Evolutionary conservation across 2,797 vertebrate genomes (phyloP).

Genomic region (Myoxocephalus aenaeus): DNA sequence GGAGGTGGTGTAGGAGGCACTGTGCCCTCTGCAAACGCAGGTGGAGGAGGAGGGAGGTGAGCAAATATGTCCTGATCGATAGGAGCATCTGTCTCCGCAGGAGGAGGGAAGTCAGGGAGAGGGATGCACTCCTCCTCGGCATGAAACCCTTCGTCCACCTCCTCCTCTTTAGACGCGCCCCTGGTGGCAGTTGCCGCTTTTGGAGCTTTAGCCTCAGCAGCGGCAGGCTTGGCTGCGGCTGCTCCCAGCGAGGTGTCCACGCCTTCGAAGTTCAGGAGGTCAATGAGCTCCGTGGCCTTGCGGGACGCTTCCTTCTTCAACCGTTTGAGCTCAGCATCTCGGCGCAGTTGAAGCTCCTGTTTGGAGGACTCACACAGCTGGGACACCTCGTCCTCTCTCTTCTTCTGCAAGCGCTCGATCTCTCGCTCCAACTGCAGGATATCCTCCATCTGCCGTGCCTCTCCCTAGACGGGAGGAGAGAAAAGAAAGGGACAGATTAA

Average conservation of each 20-base stretch:
- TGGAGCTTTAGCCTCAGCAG: conserved; percentile 52
- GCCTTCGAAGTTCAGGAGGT: conserved; percentile 88
- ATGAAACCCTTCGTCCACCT: conserved; percentile 91
- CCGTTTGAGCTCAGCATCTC: conserved; percentile 91
- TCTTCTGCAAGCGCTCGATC: conserved; percentile 92
- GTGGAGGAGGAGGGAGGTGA: conserved; percentile 85
- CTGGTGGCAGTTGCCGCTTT: conserved; percentile 33
- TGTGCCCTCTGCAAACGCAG: conserved; percentile 83
- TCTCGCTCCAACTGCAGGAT: conserved; percentile 91
- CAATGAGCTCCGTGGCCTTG: conserved; percentile 90
- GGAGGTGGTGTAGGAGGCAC: conserved; percentile 68
- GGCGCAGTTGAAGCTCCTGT: conserved; percentile 88
- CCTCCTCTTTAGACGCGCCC: conserved; percentile 80
- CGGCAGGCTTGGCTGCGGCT: conserved; percentile 32
- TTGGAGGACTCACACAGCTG: conserved; percentile 88
- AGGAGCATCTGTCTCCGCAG: conserved; percentile 74
- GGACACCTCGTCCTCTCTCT: conserved; percentile 90
- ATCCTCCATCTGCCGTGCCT: conserved; percentile 91
- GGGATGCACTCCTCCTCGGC: conserved; percentile 89
- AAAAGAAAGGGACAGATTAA: background rate
- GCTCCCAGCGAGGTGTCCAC: conserved; percentile 79
- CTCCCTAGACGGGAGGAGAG: conserved; percentile 69
- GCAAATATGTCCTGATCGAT: conserved; percentile 83
- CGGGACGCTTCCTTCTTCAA: conserved; percentile 92
- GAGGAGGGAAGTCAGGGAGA: conserved; percentile 84